These are phyloP conservation scores for Heloderma charlesbogerti DNA, from an alignment of 2,113 vertebrate species.

Conservation along the genomic window DNA sequence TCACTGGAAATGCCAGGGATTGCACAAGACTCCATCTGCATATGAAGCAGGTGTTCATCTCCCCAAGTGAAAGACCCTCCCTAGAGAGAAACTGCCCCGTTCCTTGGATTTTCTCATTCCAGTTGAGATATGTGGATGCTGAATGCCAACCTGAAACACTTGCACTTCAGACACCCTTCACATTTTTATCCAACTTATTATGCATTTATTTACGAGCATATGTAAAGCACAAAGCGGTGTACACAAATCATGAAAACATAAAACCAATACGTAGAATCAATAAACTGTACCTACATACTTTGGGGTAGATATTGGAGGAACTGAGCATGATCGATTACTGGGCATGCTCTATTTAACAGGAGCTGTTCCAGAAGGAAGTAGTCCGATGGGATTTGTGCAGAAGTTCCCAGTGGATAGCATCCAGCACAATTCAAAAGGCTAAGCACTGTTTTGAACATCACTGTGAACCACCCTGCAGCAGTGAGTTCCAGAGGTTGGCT, in stretches of 20 bases:
- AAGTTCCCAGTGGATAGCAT: not conserved
- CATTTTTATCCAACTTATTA: not conserved
- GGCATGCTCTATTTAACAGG: not conserved
- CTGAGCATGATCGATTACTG: not conserved
- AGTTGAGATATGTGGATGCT: not conserved
- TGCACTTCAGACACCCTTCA: no score
- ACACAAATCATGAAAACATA: no score
- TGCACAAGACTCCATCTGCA: no score
- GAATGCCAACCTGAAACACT: no score
- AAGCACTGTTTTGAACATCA: not conserved
- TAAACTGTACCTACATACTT: not conserved
- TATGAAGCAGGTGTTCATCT: no score
- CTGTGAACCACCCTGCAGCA: constrained; percentile 22
- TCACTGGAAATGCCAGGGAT: no score
- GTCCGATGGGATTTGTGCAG: not conserved
- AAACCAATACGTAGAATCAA: no score
- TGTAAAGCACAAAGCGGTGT: no score
- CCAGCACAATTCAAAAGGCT: not conserved
- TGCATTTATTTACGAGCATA: no score
- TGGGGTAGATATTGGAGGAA: not conserved
- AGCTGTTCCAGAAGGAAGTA: not conserved
- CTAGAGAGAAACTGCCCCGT: no score
- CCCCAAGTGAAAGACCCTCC: not conserved
- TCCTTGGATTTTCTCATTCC: not conserved
- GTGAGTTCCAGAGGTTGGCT: constrained; percentile 4